Evolutionary conservation across 92 coral and sea anemone genomes (phyloP).

Genomic region (Porites divaricata): DNA sequence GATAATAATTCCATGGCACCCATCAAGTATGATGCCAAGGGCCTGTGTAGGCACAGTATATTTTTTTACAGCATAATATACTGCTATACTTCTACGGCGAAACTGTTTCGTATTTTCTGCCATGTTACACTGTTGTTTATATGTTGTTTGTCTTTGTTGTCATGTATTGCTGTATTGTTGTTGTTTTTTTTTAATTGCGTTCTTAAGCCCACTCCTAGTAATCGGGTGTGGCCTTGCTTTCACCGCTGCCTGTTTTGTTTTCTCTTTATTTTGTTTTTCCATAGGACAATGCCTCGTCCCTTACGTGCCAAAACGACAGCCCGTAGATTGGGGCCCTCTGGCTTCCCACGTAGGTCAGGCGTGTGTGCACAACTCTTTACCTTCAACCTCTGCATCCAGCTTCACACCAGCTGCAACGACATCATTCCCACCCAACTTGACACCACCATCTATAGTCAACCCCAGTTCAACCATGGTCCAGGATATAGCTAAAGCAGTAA

Average conservation of each 20-base stretch:
- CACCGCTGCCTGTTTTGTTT: not conserved
- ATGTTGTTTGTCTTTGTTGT: conserved; percentile 11
- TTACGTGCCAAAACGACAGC: not conserved
- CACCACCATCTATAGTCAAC: not conserved
- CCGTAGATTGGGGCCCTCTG: conserved; percentile 7
- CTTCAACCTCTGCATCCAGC: not conserved
- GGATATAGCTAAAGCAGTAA: conserved; percentile 14
- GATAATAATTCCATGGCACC: not conserved
- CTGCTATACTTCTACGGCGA: not conserved
- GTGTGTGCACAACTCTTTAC: not conserved
- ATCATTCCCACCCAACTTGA: not conserved
- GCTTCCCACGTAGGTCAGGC: not conserved
- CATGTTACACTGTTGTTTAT: conserved; percentile 15
- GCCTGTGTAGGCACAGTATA: conserved; percentile 1
- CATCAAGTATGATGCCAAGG: not conserved
- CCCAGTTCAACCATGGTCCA: conserved; percentile 18
- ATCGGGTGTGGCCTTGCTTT: conserved; percentile 5
- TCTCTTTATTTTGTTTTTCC: conserved; percentile 7
- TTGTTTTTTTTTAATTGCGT: conserved; percentile 6
- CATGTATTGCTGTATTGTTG: conserved; percentile 6
- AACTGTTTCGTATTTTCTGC: conserved; percentile 2
- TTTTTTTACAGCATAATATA: not conserved
- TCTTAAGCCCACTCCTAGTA: not conserved
- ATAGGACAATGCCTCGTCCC: conserved; percentile 9
- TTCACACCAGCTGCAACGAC: not conserved